These are phyloP conservation scores for Platycnemis pennipes DNA, from an alignment of 2,888 invertebrate genomes.

Conservation along the genomic window DNA sequence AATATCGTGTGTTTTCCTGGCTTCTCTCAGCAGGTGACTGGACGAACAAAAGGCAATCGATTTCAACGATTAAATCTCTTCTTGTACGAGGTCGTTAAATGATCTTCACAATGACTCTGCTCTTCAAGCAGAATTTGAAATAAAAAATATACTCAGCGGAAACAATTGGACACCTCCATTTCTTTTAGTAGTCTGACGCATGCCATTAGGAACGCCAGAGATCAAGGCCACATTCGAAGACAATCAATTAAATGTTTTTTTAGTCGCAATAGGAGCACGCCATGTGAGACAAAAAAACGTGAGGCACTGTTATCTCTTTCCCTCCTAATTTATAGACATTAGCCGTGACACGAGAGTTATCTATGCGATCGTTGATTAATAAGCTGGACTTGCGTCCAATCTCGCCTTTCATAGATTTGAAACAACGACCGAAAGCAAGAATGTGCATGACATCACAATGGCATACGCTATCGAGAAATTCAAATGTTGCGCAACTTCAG, in stretches of 20 bases:
- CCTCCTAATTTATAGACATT: background rate
- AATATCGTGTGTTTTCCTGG: background rate
- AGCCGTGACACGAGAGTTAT: background rate
- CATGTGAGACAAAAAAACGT: background rate
- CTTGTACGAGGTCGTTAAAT: background rate
- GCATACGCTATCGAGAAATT: no score
- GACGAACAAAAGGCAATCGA: constrained; percentile 14
- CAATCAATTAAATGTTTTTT: background rate
- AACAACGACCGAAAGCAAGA: no score
- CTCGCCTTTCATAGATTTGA: background rate
- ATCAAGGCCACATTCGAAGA: background rate
- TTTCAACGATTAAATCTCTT: constrained; percentile 15
- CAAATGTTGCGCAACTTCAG: no score
- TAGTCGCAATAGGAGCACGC: background rate
- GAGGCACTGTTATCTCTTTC: background rate
- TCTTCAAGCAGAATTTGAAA: no score
- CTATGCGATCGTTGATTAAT: background rate
- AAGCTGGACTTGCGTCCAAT: background rate
- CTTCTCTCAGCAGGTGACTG: background rate
- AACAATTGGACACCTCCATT: constrained; percentile 4
- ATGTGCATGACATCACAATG: no score
- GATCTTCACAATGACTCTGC: background rate
- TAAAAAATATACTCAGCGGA: background rate
- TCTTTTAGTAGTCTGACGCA: background rate
- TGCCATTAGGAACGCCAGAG: background rate